Percentiles rank a stretch among this genome's conserved stretches.
These are phyloP conservation scores for Archocentrus centrarchus DNA, from an alignment of 2,113 vertebrate genomes.

Conservation along the genomic window DNA sequence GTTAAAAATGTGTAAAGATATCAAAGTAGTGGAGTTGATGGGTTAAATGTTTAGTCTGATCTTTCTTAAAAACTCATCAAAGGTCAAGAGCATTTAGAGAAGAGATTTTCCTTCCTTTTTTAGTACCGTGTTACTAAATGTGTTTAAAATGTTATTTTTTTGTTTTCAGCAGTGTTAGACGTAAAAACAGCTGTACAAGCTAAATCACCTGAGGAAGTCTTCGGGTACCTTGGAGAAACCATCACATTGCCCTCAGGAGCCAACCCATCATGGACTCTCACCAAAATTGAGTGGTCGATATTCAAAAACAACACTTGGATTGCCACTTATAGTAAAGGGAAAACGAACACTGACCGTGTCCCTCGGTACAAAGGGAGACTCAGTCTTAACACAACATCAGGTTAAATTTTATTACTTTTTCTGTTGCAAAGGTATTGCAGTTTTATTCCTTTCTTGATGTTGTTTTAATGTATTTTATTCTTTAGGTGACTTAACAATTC, in stretches of 20 bases:
- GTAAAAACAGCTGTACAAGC: background rate
- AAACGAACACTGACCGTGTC: fast-evolving
- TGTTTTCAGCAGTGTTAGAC: background rate
- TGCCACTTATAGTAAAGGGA: fast-evolving
- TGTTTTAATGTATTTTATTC: background rate
- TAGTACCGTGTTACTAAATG: background rate
- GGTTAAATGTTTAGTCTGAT: too few relatives aligned
- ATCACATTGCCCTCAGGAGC: conserved; percentile 39
- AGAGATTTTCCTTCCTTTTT: background rate
- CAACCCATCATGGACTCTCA: background rate
- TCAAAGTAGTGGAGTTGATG: too few relatives aligned
- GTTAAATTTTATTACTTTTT: background rate
- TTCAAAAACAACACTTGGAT: conserved; percentile 63
- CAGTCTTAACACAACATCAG: background rate
- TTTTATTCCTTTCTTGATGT: background rate
- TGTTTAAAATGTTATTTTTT: too few relatives aligned
- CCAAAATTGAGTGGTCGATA: conserved; percentile 59
- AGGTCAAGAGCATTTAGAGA: background rate
- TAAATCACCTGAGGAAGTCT: fast-evolving
- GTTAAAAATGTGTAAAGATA: too few relatives aligned
- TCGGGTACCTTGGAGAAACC: background rate
- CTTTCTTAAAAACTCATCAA: background rate
- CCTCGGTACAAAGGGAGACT: conserved; percentile 23
- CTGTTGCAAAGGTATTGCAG: fast-evolving
- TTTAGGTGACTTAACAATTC: conserved; percentile 69